A percentile compares a stretch with the other conserved stretches of the same genome.
Conservation (phyloP, 2,888 invertebrate genomes). For the Lasioglossum zephyrum region DNA sequence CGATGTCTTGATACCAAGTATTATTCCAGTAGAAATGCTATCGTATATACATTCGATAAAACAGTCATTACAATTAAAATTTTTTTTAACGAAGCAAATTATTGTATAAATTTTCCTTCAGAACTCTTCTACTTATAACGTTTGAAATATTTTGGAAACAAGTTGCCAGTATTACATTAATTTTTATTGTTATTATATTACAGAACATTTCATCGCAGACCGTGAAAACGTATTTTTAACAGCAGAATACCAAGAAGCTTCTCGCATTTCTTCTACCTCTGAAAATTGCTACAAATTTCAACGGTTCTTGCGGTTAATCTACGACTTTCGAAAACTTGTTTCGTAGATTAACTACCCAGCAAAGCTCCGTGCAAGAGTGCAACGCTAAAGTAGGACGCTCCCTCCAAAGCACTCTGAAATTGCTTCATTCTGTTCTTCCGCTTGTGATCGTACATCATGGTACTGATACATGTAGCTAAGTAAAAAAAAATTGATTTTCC, state of each 20-base stretch:
- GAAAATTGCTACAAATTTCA: slow-evolving; percentile 17
- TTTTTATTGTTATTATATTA: neutral
- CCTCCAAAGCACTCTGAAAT: slow-evolving; percentile 17
- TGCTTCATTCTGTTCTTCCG: slow-evolving; percentile 31
- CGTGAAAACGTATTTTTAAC: neutral
- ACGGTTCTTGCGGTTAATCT: slow-evolving; percentile 40
- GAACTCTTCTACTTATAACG: too few relatives aligned
- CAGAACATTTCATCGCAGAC: neutral
- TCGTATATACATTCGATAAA: too few relatives aligned
- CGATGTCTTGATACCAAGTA: neutral
- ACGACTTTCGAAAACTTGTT: slow-evolving; percentile 48
- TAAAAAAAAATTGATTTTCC: neutral
- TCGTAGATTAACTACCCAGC: slow-evolving; percentile 25
- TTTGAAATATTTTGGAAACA: too few relatives aligned
- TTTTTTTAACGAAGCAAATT: too few relatives aligned
- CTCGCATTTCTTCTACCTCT: neutral
- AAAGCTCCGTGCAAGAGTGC: slow-evolving; percentile 34
- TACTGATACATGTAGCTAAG: neutral
- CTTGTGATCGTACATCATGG: slow-evolving; percentile 23
- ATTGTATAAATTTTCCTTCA: too few relatives aligned
- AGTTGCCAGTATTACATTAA: neutral
- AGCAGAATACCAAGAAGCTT: neutral
- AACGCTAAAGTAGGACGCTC: slow-evolving; percentile 31
- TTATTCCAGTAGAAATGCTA: neutral
- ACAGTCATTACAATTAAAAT: too few relatives aligned